A percentile compares a stretch with the other conserved stretches of the same genome.
Conservation (phyloP, 2,888 invertebrate species). For the Hololepta plana region DNA sequence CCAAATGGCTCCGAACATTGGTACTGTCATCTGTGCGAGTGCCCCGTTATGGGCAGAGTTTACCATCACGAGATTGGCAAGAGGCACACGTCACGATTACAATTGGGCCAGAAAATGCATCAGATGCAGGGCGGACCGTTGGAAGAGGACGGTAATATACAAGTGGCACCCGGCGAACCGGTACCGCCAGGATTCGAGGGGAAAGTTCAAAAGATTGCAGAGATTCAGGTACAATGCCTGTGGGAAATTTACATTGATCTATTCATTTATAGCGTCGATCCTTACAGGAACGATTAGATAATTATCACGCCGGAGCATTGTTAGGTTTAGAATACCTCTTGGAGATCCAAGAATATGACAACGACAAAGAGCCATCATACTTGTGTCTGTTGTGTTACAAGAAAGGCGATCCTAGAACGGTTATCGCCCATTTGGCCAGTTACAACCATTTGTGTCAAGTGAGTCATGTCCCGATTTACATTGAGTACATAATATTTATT, state of each 20-base stretch:
- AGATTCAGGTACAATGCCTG: slow-evolving; percentile 20
- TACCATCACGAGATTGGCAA: slow-evolving; percentile 25
- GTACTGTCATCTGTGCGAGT: slow-evolving; percentile 25
- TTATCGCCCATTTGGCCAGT: slow-evolving; percentile 61
- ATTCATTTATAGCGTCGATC: no score
- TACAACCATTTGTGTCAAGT: slow-evolving; percentile 42
- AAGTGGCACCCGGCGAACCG: slow-evolving; percentile 44
- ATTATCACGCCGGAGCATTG: slow-evolving; percentile 31
- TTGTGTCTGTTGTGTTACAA: slow-evolving; percentile 63
- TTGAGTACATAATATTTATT: slow-evolving; percentile 3
- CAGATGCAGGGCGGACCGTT: slow-evolving; percentile 1
- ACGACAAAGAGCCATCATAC: slow-evolving; percentile 52
- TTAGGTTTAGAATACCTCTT: slow-evolving; percentile 66
- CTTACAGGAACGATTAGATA: slow-evolving; percentile 30
- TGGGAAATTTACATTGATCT: slow-evolving; percentile 2
- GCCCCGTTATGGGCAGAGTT: slow-evolving; percentile 25
- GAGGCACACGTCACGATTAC: slow-evolving; percentile 14
- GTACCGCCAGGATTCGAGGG: slow-evolving; percentile 54
- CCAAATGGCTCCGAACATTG: slow-evolving; percentile 21
- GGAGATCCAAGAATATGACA: slow-evolving; percentile 46
- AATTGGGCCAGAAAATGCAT: slow-evolving; percentile 2
- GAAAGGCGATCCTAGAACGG: slow-evolving; percentile 60
- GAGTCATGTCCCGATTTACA: slow-evolving; percentile 6
- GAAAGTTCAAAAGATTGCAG: slow-evolving; percentile 26
- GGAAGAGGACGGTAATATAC: slow-evolving; percentile 10